Percentiles rank a stretch among this genome's conserved stretches.
These are phyloP conservation scores for Lipotes vexillifer DNA, from an alignment of 2,113 vertebrate genomes.

Conservation along the genomic window DNA sequence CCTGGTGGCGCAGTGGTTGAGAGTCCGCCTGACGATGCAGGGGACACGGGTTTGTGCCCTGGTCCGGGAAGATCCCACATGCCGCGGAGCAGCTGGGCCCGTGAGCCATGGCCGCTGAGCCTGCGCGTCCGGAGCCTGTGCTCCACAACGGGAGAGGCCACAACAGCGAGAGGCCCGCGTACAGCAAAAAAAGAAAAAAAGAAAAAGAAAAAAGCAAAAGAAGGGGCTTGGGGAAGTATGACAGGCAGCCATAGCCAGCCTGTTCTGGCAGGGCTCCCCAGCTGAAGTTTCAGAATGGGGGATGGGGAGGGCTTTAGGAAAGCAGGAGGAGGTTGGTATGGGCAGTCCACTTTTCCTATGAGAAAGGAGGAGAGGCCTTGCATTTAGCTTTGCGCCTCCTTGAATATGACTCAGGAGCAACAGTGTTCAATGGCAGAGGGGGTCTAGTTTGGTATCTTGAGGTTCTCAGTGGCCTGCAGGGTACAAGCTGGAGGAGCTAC, in stretches of 20 bases:
- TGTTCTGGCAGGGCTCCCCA: not conserved
- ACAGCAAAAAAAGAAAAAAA: too few species aligned
- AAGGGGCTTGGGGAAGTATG: not conserved
- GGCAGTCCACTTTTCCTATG: not conserved
- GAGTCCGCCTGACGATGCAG: too few species aligned
- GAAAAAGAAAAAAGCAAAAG: too few species aligned
- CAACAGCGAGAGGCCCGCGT: too few species aligned
- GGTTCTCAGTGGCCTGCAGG: not conserved
- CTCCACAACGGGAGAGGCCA: too few species aligned
- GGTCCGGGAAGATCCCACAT: too few species aligned
- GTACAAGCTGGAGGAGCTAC: not conserved
- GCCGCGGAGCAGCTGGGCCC: too few species aligned
- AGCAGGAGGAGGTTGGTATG: not conserved
- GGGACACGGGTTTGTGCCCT: too few species aligned
- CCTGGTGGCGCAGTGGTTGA: too few species aligned
- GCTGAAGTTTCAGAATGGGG: not conserved
- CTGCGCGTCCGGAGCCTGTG: too few species aligned
- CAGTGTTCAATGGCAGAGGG: not conserved
- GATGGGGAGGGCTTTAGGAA: accelerated
- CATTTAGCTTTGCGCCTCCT: not conserved
- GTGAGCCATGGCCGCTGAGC: too few species aligned
- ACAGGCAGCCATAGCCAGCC: not conserved
- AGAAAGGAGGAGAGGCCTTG: not conserved
- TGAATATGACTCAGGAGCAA: not conserved
- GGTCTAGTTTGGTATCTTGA: not conserved